Evolutionary conservation across 2,888 invertebrate genomes (phyloP).

Genomic region (Herminia tarsipennalis): DNA sequence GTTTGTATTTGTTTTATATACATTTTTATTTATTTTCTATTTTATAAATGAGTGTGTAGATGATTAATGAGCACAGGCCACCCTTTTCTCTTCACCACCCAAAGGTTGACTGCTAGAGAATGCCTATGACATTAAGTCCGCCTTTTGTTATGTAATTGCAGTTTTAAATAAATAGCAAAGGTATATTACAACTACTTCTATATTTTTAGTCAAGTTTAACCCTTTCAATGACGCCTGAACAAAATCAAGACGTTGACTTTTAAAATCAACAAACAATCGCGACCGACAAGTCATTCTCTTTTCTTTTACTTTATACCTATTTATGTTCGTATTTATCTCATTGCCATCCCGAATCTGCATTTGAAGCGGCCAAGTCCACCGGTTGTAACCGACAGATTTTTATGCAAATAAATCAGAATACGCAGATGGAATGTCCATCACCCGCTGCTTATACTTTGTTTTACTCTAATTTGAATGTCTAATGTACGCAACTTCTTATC

Average conservation of each 20-base stretch:
- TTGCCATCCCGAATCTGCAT: conserved; percentile 73
- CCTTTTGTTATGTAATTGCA: too few relatives aligned
- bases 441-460: conserved; percentile 62
- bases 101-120: too few relatives aligned
- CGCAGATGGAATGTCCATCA: conserved; percentile 80
- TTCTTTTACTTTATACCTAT: conserved; percentile 47
- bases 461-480: conserved; percentile 80
- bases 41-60: too few relatives aligned
- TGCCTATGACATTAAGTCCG: too few relatives aligned
- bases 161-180: too few relatives aligned
- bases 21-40: too few relatives aligned
- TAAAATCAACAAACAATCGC: conserved; percentile 1
- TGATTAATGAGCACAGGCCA: too few relatives aligned
- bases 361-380: conserved; percentile 57
- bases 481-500: conserved; percentile 61
- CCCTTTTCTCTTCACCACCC: too few relatives aligned
- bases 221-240: too few relatives aligned
- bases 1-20: too few relatives aligned
- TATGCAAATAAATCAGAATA: conserved; percentile 76
- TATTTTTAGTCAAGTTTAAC: too few relatives aligned
- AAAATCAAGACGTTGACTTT: background rate
- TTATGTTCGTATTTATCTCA: conserved; percentile 58
- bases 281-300: conserved; percentile 51
- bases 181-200: too few relatives aligned
- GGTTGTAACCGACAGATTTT: conserved; percentile 63